Conservation (phyloP, 2,797 vertebrate genomes). For the Chromis chromis region DNA sequence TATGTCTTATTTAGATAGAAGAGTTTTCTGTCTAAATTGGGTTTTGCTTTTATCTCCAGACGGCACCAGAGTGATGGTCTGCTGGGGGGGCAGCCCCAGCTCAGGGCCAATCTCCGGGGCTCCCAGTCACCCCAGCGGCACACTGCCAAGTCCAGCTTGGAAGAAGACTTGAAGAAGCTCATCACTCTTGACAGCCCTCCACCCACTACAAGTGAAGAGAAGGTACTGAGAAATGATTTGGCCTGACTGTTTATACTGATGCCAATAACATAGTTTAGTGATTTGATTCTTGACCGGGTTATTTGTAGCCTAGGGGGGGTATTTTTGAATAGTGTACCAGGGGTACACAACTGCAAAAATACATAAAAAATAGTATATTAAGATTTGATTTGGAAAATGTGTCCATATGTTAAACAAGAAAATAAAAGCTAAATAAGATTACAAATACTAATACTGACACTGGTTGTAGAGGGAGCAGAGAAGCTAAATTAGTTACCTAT, state of each 20-base stretch:
- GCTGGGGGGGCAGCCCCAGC: slow-evolving; percentile 90
- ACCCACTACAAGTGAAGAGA: slow-evolving; percentile 88
- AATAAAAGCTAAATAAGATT: neutral
- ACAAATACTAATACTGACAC: neutral
- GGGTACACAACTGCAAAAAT: neutral
- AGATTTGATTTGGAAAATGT: no score
- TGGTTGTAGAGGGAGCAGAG: neutral
- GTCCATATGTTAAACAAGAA: no score
- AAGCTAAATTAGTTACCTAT: neutral
- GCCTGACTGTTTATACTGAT: neutral
- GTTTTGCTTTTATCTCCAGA: slow-evolving; percentile 71
- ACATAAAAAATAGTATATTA: neutral
- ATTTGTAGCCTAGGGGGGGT: neutral
- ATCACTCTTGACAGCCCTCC: slow-evolving; percentile 95
- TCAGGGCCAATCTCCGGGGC: slow-evolving; percentile 92
- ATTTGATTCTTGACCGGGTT: neutral
- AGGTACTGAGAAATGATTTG: slow-evolving; percentile 83
- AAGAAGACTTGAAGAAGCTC: slow-evolving; percentile 96
- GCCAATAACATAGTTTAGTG: neutral
- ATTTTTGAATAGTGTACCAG: neutral
- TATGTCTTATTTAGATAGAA: neutral
- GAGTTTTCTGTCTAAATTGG: neutral
- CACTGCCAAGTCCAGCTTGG: slow-evolving; percentile 90
- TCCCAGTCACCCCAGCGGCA: slow-evolving; percentile 92
- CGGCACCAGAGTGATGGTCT: slow-evolving; percentile 94